Percentiles rank a stretch among this genome's conserved stretches.
phyloP scores from a whole-genome alignment of 2,113 vertebrate genomes.

The Phalacrocorax aristotelis region DNA sequence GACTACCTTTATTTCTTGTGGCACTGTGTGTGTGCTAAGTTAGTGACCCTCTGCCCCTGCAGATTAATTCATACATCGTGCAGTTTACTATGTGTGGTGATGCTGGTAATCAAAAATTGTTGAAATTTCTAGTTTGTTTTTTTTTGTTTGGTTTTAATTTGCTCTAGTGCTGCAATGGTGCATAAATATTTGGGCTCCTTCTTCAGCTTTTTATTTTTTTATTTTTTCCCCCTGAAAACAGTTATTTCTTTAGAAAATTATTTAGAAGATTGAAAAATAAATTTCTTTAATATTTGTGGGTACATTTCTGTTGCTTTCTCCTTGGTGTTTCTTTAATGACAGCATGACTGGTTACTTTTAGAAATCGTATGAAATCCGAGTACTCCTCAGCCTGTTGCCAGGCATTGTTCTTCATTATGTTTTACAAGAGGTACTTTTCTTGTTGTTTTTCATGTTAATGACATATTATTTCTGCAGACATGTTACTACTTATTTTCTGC shows the following conservation, averaged over 20 bases:
- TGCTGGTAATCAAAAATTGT: not conserved
- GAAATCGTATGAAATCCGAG: constrained; percentile 43
- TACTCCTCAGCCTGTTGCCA: constrained; percentile 50
- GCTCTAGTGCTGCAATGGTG: not conserved
- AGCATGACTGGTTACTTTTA: constrained; percentile 37
- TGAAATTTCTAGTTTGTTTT: not conserved
- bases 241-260: not conserved
- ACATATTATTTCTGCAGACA: constrained; percentile 24
- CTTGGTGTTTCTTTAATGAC: constrained; percentile 30
- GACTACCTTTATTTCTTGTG: not conserved
- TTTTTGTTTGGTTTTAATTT: not conserved
- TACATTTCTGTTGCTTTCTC: constrained; percentile 36
- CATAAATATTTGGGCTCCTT: not conserved
- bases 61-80: not conserved
- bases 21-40: not conserved
- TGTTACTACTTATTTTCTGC: constrained; percentile 41
- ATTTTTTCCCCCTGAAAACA: not conserved
- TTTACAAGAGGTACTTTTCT: constrained; percentile 54
- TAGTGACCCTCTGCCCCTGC: not conserved
- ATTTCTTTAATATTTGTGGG: constrained; percentile 37
- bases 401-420: constrained; percentile 53
- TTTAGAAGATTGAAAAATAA: constrained; percentile 26
- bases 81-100: not conserved
- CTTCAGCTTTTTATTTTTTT: not conserved
- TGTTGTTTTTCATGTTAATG: constrained; percentile 42